Evolutionary conservation across 2,888 invertebrate genomes (phyloP).

Genomic region (Agonopterix heracliana): DNA sequence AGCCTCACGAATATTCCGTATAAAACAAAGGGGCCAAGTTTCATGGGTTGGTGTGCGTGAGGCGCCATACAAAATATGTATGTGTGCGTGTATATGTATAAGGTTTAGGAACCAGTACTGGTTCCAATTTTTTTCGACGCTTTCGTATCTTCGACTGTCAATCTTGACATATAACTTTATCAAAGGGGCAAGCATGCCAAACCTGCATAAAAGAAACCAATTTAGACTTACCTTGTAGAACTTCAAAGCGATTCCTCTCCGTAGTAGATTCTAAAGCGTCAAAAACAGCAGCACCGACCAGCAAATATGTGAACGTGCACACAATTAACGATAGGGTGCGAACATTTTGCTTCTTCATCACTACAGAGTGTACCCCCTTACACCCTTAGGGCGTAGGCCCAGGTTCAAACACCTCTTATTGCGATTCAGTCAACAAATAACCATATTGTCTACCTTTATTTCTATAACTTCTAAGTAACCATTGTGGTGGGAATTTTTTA

Average conservation of each 20-base stretch:
- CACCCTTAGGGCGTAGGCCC: slow-evolving; percentile 51
- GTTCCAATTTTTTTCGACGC: no score
- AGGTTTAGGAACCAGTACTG: no score
- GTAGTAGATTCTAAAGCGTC: slow-evolving; percentile 98
- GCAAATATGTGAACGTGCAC: slow-evolving; percentile 99
- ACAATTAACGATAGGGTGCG: slow-evolving; percentile 99
- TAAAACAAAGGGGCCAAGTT: no score
- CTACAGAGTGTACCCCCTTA: slow-evolving; percentile 58
- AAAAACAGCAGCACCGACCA: slow-evolving; percentile 99
- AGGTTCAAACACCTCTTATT: slow-evolving; percentile 29
- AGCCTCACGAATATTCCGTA: no score
- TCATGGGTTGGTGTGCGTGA: no score
- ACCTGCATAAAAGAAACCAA: no score
- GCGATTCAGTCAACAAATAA: slow-evolving; percentile 34
- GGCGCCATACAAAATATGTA: no score
- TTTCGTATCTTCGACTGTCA: no score
- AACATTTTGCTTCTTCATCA: slow-evolving; percentile 99
- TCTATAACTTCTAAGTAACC: slow-evolving; percentile 20
- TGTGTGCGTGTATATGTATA: no score
- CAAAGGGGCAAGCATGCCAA: no score
- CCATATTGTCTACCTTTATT: slow-evolving; percentile 29
- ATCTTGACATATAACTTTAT: no score
- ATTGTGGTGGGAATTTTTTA: not conserved
- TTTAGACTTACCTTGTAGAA: slow-evolving; percentile 83
- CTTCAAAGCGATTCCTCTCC: slow-evolving; percentile 92